Conservation (phyloP, 2,888 invertebrate species). For the Drosophila quasianomalipes region DNA sequence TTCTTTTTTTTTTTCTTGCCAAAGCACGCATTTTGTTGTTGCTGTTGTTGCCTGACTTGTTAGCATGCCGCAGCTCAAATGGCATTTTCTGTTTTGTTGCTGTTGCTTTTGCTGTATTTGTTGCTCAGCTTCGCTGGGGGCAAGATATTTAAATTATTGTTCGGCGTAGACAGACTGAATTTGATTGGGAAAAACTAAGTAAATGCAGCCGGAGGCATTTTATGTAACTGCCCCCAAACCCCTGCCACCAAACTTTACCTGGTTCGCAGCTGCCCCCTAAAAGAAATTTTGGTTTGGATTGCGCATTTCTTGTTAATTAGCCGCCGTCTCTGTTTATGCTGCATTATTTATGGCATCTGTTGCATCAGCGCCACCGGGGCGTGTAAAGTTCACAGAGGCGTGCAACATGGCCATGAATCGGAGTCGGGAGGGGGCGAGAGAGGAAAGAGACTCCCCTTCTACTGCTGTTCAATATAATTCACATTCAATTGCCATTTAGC, state of each 20-base stretch:
- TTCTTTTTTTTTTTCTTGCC: slow-evolving; percentile 23
- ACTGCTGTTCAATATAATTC: slow-evolving; percentile 67
- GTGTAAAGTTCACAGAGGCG: slow-evolving; percentile 49
- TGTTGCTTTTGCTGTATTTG: slow-evolving; percentile 22
- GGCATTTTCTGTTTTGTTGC: slow-evolving; percentile 63
- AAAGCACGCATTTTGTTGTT: slow-evolving; percentile 44
- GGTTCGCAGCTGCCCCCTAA: background rate
- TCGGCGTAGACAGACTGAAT: slow-evolving; percentile 63
- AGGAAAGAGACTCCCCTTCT: slow-evolving; percentile 13
- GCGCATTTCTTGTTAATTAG: slow-evolving; percentile 74
- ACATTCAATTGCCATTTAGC: slow-evolving; percentile 71
- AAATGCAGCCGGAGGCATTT: slow-evolving; percentile 53
- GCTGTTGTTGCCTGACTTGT: slow-evolving; percentile 59
- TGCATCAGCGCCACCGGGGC: slow-evolving; percentile 13
- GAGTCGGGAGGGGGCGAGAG: background rate
- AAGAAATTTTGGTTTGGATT: slow-evolving; percentile 8
- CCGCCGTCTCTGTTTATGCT: slow-evolving; percentile 72
- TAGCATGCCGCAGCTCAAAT: slow-evolving; percentile 72
- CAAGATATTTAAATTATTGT: slow-evolving; percentile 76
- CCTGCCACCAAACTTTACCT: slow-evolving; percentile 12
- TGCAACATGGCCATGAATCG: slow-evolving; percentile 49
- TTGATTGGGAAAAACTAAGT: slow-evolving; percentile 71
- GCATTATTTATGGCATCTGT: slow-evolving; percentile 70
- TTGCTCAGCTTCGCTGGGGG: slow-evolving; percentile 38
- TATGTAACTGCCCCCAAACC: slow-evolving; percentile 19